These are phyloP conservation scores for Periophthalmodon schlosseri DNA, from an alignment of 2,113 vertebrate genomes.

Conservation along the genomic window DNA sequence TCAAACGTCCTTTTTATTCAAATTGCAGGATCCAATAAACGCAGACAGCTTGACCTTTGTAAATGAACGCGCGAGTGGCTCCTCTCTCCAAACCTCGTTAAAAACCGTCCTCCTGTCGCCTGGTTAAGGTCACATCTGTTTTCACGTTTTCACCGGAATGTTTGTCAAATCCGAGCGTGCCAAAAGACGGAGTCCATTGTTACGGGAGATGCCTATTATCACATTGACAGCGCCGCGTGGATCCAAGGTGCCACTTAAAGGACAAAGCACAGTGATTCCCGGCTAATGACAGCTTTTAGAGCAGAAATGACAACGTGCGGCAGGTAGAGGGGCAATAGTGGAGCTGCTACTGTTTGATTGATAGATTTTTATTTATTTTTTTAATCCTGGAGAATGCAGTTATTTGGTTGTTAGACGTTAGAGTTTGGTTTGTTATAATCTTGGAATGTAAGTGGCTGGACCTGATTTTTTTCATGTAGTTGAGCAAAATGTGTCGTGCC, in stretches of 20 bases:
- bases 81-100: conserved; percentile 32
- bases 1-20: conserved; percentile 7
- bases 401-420: neutral
- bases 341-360: neutral
- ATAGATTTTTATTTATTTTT: neutral
- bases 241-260: conserved; percentile 39
- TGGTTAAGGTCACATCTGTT: conserved; percentile 53
- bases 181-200: conserved; percentile 32
- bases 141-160: conserved; percentile 16
- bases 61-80: conserved; percentile 24
- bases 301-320: conserved; percentile 10
- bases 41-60: neutral
- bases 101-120: conserved; percentile 26
- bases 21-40: conserved; percentile 6
- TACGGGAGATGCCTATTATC: conserved; percentile 42
- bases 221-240: conserved; percentile 16
- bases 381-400: neutral
- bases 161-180: conserved; percentile 47
- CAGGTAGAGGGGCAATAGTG: neutral
- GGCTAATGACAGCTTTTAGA: conserved; percentile 42
- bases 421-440: neutral
- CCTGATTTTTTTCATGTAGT: neutral
- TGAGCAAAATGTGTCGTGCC: no score
- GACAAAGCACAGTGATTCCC: conserved; percentile 51
- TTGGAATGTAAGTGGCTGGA: neutral